phyloP scores from a whole-genome alignment of 2,888 invertebrate genomes.

The Chaitophorus viminalis region DNA sequence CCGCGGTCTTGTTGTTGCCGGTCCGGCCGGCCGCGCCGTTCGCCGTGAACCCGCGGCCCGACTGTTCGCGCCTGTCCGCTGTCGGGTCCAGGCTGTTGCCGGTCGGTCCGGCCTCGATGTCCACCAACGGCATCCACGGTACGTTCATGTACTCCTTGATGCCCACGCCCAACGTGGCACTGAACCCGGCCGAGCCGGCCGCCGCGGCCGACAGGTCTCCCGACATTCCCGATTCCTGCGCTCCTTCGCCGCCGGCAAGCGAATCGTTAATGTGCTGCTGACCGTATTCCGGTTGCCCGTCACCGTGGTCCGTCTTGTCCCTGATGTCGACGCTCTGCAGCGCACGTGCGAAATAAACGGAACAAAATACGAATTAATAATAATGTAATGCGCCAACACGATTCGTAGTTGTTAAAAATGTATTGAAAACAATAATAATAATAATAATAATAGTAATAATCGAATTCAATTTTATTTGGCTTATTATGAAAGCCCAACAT shows the following conservation, averaged over 20 bases:
- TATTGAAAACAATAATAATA: too few relatives aligned
- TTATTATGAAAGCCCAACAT: too few relatives aligned
- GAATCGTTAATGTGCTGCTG: slow-evolving; percentile 56
- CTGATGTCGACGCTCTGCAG: slow-evolving; percentile 5
- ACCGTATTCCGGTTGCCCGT: slow-evolving; percentile 55
- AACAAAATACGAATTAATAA: too few relatives aligned
- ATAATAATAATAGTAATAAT: too few relatives aligned
- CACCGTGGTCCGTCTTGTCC: slow-evolving; percentile 46
- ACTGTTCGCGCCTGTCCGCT: slow-evolving; percentile 53
- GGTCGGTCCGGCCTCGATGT: slow-evolving; percentile 44
- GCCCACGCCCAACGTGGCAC: slow-evolving; percentile 62
- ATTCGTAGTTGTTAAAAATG: too few relatives aligned
- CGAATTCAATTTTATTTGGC: too few relatives aligned
- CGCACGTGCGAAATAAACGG: too few relatives aligned
- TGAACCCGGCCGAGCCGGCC: slow-evolving; percentile 11
- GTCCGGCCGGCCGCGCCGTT: neutral
- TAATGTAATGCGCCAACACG: too few relatives aligned
- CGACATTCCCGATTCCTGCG: neutral
- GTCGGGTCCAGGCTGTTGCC: slow-evolving; percentile 55
- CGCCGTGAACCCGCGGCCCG: slow-evolving; percentile 49
- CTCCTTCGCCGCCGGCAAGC: neutral
- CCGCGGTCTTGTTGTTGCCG: neutral
- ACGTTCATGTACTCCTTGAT: slow-evolving; percentile 63
- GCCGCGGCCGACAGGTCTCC: neutral
- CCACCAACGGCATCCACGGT: slow-evolving; percentile 63